Evolutionary conservation across 2,888 invertebrate species (phyloP), one percentile per base, ranked within the genome.

Genomic region (Aphidoletes aphidimyza): DNA sequence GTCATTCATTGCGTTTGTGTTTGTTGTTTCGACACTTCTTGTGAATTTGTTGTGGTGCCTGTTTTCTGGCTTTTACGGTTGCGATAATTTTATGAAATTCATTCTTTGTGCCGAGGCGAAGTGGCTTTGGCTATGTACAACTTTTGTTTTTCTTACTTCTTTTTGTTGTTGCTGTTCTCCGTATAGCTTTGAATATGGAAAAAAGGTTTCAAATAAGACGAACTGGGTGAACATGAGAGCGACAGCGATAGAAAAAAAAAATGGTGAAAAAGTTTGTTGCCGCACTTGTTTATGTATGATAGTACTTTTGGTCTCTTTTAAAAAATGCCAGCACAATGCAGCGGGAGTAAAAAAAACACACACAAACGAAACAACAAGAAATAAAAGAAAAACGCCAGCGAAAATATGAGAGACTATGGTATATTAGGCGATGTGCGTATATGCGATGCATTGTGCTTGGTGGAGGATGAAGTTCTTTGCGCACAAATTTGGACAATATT

Each of bases 401-500:
- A 36, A 78, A 78, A 78, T 14, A 26, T 14, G 17, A 78, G 17
- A 2, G 36, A 59, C 8, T 19, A 6, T 19, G 19, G 78, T 78
- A 78, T 19, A 36, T 34, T 36, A 81, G 36, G 36, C 11, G 22
- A 11, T n/a, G 81, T 81, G 81, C 37, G 37, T 37, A n/a, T 81
- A 37, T 81, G n/a, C n/a, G 81, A 81, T 81, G 22, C 36, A 81
- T 37, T 37, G 37, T 81, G 37, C 8, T 81, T 19, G 19, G 54
- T n/a, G 5, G 37, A 81, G 22, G 36, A 37, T 81, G 37, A 81
- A 81, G 37, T 81, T 81, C 81, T 81, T 36, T 81, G 81, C 81
- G 81, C 81, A 81, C 81, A 81, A 81, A 37, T 81, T 81, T 81
- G 37, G 81, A 81, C 37, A 81, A 81, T 81, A 81, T 81, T 81